Conservation (phyloP, 2,888 invertebrate species). For the Belgica antarctica region DNA sequence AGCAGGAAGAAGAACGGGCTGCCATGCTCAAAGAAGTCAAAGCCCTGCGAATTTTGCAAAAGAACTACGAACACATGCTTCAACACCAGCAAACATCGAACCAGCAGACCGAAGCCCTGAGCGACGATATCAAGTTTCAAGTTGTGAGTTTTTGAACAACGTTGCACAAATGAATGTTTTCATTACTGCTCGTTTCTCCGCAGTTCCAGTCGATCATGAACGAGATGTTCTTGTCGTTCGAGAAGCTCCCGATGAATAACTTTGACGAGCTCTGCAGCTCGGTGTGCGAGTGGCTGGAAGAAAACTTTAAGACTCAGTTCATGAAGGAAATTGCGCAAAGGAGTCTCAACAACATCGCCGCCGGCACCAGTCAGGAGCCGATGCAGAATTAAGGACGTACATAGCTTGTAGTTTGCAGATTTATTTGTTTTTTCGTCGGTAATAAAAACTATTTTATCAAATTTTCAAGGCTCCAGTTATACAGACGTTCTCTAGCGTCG, state of each 20-base stretch:
- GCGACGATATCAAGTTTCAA: conserved; percentile 94
- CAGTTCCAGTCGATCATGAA: conserved; percentile 96
- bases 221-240: conserved; percentile 86
- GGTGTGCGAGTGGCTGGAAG: conserved; percentile 95
- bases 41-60: conserved; percentile 89
- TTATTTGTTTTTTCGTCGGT: neutral
- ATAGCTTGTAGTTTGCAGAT: neutral
- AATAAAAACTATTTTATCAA: neutral
- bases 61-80: conserved; percentile 94
- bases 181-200: conserved; percentile 46
- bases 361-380: neutral
- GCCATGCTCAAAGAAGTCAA: conserved; percentile 87
- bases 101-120: conserved; percentile 82
- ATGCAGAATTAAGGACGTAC: conserved; percentile 34
- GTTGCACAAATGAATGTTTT: conserved; percentile 48
- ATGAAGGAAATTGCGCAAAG: conserved; percentile 35
- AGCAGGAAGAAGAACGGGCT: conserved; percentile 92
- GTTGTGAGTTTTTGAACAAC: conserved; percentile 63
- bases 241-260: conserved; percentile 83
- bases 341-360: conserved; percentile 36
- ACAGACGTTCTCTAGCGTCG: conserved; percentile 78
- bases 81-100: conserved; percentile 92
- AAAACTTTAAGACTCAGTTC: conserved; percentile 52
- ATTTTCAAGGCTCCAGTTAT: conserved; percentile 66
- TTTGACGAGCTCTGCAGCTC: conserved; percentile 92